phyloP scores from a whole-genome alignment of 35 echinoderm and acorn worm genomes.

The Chiridota heheva region DNA sequence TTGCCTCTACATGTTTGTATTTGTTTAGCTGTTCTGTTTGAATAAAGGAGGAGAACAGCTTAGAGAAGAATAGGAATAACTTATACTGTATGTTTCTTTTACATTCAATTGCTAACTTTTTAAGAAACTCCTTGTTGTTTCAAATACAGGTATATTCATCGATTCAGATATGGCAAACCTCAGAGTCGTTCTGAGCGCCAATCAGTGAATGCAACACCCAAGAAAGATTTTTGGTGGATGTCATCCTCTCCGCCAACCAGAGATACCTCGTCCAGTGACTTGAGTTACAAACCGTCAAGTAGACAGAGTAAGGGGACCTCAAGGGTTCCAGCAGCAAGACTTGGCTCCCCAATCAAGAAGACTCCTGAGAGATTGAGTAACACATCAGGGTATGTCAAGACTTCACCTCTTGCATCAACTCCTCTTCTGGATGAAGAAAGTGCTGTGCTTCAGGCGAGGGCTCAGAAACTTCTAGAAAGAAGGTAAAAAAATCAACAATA shows the following conservation, averaged over 20 bases:
- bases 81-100: too few relatives aligned
- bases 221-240: constrained; percentile 82
- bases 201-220: not conserved
- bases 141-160: constrained; percentile 73
- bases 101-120: too few relatives aligned
- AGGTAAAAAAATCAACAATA: constrained; percentile 22
- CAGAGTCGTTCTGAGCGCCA: constrained; percentile 61
- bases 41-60: not conserved
- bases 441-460: constrained; percentile 59
- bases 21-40: too few relatives aligned
- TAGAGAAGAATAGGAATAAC: too few relatives aligned
- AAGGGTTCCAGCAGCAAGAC: not conserved
- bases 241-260: constrained; percentile 60
- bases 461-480: constrained; percentile 65
- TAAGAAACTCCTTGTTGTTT: too few relatives aligned
- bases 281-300: not conserved
- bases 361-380: not conserved
- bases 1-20: too few relatives aligned
- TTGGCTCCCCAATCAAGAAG: not conserved
- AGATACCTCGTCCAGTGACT: constrained; percentile 14
- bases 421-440: constrained; percentile 44
- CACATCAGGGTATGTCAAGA: not conserved
- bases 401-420: not conserved
- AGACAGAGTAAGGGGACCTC: not conserved
- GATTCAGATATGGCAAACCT: constrained; percentile 78